Percentiles rank a stretch among this genome's conserved stretches.
phyloP scores from a whole-genome alignment of 2,888 invertebrate species.

The Zaprionus lineosus region DNA sequence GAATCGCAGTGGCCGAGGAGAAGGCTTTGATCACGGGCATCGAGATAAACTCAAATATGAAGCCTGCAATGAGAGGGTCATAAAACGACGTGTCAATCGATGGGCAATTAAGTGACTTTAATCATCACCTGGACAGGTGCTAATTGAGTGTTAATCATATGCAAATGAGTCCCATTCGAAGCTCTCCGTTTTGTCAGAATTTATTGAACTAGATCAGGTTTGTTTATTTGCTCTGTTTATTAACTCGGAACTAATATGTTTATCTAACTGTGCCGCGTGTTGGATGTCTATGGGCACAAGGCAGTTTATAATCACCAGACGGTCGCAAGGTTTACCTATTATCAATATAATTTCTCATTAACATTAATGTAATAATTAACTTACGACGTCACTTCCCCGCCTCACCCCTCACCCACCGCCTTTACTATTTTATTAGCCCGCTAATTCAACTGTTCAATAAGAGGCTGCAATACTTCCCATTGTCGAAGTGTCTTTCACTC shows the following conservation, averaged over 20 bases:
- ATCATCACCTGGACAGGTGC: constrained; percentile 1
- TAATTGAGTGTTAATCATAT: constrained; percentile 21
- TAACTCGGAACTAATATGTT: neutral
- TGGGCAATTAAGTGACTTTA: constrained; percentile 5
- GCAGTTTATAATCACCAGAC: neutral
- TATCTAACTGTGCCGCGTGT: neutral
- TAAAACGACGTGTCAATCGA: constrained; percentile 12
- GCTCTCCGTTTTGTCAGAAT: too few species aligned
- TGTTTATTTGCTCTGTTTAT: constrained; percentile 9
- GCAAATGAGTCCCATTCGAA: neutral
- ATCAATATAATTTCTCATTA: constrained; percentile 35
- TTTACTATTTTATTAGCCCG: neutral
- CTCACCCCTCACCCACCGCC: too few species aligned
- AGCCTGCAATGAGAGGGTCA: constrained; percentile 84
- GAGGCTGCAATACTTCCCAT: neutral
- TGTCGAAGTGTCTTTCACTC: neutral
- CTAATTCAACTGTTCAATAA: constrained; percentile 17
- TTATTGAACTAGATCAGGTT: constrained; percentile 33
- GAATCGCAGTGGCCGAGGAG: constrained; percentile 91
- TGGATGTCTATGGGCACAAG: constrained; percentile 6
- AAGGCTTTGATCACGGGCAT: constrained; percentile 93
- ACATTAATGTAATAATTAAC: constrained; percentile 30
- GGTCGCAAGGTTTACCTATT: constrained; percentile 14
- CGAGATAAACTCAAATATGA: constrained; percentile 93
- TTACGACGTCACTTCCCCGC: too few species aligned